Evolutionary conservation across 1,140 invertebrate genomes (phyloP), one percentile per base, ranked within the genome.

Genomic region (Pectinophora gossypiella): DNA sequence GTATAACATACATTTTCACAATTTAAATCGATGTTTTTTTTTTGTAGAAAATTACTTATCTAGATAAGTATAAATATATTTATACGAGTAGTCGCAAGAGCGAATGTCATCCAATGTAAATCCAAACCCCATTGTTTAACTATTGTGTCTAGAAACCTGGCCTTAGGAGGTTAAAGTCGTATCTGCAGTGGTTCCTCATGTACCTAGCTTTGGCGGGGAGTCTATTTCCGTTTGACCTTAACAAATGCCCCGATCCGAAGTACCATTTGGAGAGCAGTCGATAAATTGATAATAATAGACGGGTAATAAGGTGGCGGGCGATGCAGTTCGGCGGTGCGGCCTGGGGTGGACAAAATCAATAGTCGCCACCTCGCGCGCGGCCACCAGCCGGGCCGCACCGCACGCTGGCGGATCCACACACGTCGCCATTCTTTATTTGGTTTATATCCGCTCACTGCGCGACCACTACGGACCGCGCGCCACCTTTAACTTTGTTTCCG

Each of bases 321-420:
- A 64, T 81, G 69, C 72, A 81, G 68, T 69, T 76, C 64, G 66
- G 76, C 64, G 69, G 61, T 56, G 64, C 67, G 70, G 72, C 71
- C 65, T 75, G 78, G 78, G 80, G 80, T 84, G 78, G 76, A 81
- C 77, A 84, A 83, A 84, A 86, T 86, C 80, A 84, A 84, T 86
- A 85, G 74, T 82, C 72, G 67, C 75, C 76, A 69, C 70, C 36
- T 40, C 22, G 4, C 4, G 4, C 10, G 9, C 27, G 27, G 27
- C 27, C 27, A 9, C 9, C 27, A n/a, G n/a, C 23, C 23, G 23
- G 12, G 12, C 12, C 5, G 23, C 23, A 78, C 73, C 71, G 73
- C 72, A 69, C 67, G 51, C 67, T 64, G 63, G 64, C 19, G 61
- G 67, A 73, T 80, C 54, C 73, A 76, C 79, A 83, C 79, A 79